These are phyloP conservation scores for Motacilla alba DNA, from an alignment of 2,113 vertebrate species.

Conservation along the genomic window DNA sequence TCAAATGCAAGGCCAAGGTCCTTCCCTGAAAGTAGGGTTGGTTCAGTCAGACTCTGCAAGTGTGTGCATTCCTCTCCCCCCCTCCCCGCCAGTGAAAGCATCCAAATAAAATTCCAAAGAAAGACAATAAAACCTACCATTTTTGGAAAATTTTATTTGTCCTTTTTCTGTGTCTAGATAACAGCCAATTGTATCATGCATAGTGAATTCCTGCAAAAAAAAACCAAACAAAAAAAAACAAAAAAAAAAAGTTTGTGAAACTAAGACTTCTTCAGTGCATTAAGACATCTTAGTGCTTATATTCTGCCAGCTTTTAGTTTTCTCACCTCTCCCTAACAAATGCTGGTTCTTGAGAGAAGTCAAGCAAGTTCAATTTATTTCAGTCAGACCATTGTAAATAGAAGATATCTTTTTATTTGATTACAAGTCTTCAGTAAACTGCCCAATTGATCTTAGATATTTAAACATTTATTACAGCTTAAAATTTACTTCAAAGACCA, in stretches of 20 bases:
- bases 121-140: slow-evolving; percentile 73
- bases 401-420: background rate
- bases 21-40: slow-evolving; percentile 75
- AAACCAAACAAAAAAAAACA: too few species aligned
- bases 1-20: slow-evolving; percentile 94
- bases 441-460: background rate
- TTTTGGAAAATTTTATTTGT: slow-evolving; percentile 91
- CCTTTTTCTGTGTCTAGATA: slow-evolving; percentile 87
- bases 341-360: background rate
- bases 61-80: accelerated
- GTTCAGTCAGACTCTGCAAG: background rate
- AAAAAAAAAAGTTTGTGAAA: background rate
- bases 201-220: slow-evolving; percentile 89
- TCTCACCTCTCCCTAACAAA: background rate
- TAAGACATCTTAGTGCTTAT: background rate
- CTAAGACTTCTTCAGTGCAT: background rate
- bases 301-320: background rate
- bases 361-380: background rate
- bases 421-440: background rate
- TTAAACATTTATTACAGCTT: background rate
- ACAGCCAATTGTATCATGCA: slow-evolving; percentile 96
- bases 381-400: background rate
- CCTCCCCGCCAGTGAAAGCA: background rate
- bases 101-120: background rate
- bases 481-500: background rate